Evolutionary conservation across 2,797 vertebrate species (phyloP).

Genomic region (Galago senegalensis): DNA sequence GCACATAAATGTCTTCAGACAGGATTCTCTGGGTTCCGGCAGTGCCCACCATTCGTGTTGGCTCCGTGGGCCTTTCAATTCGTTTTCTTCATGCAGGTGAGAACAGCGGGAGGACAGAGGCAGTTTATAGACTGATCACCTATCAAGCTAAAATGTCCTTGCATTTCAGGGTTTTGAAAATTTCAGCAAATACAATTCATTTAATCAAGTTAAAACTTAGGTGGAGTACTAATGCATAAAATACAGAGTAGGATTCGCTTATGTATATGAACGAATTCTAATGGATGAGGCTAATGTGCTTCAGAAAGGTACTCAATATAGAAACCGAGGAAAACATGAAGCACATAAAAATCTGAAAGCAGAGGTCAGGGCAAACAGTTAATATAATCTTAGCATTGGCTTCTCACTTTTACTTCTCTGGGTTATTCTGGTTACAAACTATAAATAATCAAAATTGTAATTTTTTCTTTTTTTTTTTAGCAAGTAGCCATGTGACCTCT

Average conservation of each 20-base stretch:
- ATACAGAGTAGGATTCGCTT: neutral
- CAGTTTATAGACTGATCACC: neutral
- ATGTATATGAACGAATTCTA: neutral
- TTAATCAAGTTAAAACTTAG: conserved; percentile 30
- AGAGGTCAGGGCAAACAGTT: neutral
- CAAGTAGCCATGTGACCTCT: neutral
- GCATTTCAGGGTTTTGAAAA: neutral
- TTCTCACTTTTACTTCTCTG: neutral
- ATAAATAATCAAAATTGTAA: neutral
- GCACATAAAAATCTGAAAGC: conserved; percentile 10
- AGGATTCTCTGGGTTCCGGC: neutral
- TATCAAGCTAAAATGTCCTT: neutral
- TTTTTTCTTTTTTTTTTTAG: neutral
- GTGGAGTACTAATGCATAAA: neutral
- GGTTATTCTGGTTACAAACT: neutral
- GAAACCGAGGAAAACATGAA: neutral
- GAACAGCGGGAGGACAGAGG: neutral
- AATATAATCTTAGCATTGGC: neutral
- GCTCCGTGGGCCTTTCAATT: neutral
- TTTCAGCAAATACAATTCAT: neutral
- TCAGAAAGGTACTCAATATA: neutral
- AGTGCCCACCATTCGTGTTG: neutral
- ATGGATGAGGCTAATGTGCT: neutral
- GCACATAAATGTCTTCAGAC: neutral
- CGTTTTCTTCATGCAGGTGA: neutral